Percentiles rank a stretch among this genome's conserved stretches.
These are phyloP conservation scores for Dorcus parallelipipedus DNA, from an alignment of 2,888 invertebrate genomes.

Conservation along the genomic window DNA sequence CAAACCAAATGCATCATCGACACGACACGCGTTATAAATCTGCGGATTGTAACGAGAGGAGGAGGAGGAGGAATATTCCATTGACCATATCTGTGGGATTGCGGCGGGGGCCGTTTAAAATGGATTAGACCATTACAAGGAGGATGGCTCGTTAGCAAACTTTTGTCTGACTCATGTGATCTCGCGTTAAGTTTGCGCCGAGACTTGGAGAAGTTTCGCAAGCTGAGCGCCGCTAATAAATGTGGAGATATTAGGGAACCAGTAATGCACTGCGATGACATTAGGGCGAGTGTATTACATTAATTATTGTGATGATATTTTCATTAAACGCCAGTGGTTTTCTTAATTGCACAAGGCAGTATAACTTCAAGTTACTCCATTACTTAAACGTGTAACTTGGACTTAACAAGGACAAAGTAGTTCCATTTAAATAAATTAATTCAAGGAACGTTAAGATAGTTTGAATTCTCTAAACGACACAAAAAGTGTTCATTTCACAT, in stretches of 20 bases:
- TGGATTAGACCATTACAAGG: neutral
- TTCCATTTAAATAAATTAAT: too few relatives aligned
- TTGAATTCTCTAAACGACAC: too few relatives aligned
- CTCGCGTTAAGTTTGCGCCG: slow-evolving; percentile 14
- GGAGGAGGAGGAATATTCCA: slow-evolving; percentile 2
- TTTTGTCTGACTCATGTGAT: slow-evolving; percentile 19
- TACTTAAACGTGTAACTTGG: too few relatives aligned
- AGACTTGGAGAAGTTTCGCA: slow-evolving; percentile 7
- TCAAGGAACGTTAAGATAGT: too few relatives aligned
- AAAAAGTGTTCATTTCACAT: too few relatives aligned
- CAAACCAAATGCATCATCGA: too few relatives aligned
- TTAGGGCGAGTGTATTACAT: slow-evolving; percentile 15
- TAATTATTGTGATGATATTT: slow-evolving; percentile 12
- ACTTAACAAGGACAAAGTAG: too few relatives aligned
- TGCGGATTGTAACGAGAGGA: neutral
- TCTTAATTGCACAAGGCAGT: too few relatives aligned
- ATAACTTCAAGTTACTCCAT: too few relatives aligned
- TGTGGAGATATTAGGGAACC: slow-evolving; percentile 5
- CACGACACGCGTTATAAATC: neutral
- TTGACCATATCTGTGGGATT: neutral
- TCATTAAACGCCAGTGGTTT: too few relatives aligned
- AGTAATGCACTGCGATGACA: slow-evolving; percentile 10
- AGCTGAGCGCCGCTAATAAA: slow-evolving; percentile 7
- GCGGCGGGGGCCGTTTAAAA: neutral
- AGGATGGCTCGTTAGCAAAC: slow-evolving; percentile 14